These are phyloP conservation scores for Sylvilagus bachmani DNA, from an alignment of 2,113 vertebrate species.

Conservation along the genomic window DNA sequence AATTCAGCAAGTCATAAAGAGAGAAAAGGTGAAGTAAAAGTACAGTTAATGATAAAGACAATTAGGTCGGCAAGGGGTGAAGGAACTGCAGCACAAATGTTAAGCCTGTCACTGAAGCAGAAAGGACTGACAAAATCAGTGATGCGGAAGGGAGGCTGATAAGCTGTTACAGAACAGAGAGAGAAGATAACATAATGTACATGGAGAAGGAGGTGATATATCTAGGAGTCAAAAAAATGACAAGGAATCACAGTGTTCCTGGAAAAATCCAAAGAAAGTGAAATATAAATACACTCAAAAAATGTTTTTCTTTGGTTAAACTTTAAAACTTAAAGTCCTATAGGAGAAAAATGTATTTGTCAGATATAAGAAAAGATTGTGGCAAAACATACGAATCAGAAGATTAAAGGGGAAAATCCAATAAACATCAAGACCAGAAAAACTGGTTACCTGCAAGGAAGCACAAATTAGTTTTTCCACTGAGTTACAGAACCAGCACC, in stretches of 20 bases:
- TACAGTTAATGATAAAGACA: background rate
- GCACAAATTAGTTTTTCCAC: background rate
- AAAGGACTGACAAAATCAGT: background rate
- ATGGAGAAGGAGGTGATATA: background rate
- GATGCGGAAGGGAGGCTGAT: background rate
- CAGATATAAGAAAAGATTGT: background rate
- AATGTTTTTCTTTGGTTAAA: background rate
- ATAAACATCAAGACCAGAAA: background rate
- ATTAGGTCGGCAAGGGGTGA: background rate
- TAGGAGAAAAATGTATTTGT: background rate
- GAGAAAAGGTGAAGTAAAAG: background rate
- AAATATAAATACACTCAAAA: background rate
- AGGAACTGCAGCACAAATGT: background rate
- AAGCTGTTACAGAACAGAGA: background rate
- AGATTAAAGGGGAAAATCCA: background rate
- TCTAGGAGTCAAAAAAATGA: background rate
- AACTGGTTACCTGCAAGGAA: background rate
- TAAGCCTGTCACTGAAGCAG: background rate
- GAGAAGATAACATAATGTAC: background rate
- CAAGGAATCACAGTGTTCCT: background rate
- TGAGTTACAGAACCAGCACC: background rate
- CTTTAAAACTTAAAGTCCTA: background rate
- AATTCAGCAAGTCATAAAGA: background rate
- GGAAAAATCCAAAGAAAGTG: background rate
- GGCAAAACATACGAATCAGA: background rate